These are phyloP conservation scores for Eretmochelys imbricata DNA, from an alignment of 2,113 vertebrate genomes.

Conservation along the genomic window DNA sequence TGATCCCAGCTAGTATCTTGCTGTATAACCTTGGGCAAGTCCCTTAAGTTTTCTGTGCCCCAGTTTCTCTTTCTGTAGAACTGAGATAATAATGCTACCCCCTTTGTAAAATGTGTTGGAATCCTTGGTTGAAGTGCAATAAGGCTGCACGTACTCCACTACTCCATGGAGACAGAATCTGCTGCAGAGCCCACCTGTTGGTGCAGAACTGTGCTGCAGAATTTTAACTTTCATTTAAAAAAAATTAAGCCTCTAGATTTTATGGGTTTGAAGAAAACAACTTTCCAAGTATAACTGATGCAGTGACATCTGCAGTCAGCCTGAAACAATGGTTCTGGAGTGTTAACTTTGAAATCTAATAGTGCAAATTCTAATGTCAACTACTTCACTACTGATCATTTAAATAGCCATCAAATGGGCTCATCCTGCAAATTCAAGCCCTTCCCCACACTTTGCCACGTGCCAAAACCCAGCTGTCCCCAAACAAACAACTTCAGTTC, in stretches of 20 bases:
- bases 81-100: neutral
- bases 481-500: slow-evolving; percentile 4
- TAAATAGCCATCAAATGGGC: neutral
- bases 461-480: neutral
- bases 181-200: neutral
- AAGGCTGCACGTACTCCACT: neutral
- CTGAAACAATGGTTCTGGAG: slow-evolving; percentile 3
- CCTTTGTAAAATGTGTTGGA: neutral
- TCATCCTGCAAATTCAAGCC: neutral
- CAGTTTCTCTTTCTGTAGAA: neutral
- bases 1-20: neutral
- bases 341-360: neutral
- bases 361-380: neutral
- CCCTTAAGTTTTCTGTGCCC: neutral
- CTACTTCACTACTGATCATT: slow-evolving; percentile 1
- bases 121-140: neutral
- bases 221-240: neutral
- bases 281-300: neutral
- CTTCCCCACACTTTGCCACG: neutral
- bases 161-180: neutral
- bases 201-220: neutral
- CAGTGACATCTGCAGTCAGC: slow-evolving; percentile 13
- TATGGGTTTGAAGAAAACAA: neutral
- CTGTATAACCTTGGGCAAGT: neutral
- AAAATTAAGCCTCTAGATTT: neutral